Conservation (phyloP, 2,888 invertebrate genomes). For the Liopterus haemorrhoidalis region DNA sequence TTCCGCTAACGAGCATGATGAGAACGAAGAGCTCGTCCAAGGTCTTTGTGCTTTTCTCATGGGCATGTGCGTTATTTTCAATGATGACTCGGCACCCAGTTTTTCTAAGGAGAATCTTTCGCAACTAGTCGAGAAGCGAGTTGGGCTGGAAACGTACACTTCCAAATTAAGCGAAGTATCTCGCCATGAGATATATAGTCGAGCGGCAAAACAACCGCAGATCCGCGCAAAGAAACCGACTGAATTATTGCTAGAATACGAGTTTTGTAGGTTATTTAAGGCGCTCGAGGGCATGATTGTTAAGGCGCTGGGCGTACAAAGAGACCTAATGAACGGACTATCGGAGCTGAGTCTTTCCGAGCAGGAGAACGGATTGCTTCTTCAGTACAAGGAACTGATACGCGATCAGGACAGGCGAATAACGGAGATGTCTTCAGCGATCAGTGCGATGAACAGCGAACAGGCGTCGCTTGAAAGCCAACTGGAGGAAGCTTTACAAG, state of each 20-base stretch:
- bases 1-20: conserved; percentile 80
- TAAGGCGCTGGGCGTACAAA: conserved; percentile 49
- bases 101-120: conserved; percentile 74
- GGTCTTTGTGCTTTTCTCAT: conserved; percentile 72
- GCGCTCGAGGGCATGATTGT: conserved; percentile 59
- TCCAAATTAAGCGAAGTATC: conserved; percentile 81
- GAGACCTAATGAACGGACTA: conserved; percentile 47
- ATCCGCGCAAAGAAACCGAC: conserved; percentile 65
- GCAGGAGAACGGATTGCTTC: conserved; percentile 50
- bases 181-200: conserved; percentile 84
- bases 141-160: conserved; percentile 82
- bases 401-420: conserved; percentile 77
- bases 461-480: conserved; percentile 48
- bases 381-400: conserved; percentile 85
- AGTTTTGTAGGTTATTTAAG: conserved; percentile 90
- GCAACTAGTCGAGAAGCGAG: conserved; percentile 79
- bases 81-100: conserved; percentile 71
- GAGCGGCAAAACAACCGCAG: conserved; percentile 91
- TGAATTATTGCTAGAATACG: conserved; percentile 87
- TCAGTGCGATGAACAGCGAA: conserved; percentile 46
- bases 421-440: conserved; percentile 51
- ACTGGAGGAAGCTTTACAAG: conserved; percentile 62
- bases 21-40: conserved; percentile 80
- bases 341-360: conserved; percentile 49
- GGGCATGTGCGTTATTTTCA: conserved; percentile 85